Evolutionary conservation across 2,113 vertebrate genomes (phyloP).

Genomic region (Onychostruthus taczanowskii): DNA sequence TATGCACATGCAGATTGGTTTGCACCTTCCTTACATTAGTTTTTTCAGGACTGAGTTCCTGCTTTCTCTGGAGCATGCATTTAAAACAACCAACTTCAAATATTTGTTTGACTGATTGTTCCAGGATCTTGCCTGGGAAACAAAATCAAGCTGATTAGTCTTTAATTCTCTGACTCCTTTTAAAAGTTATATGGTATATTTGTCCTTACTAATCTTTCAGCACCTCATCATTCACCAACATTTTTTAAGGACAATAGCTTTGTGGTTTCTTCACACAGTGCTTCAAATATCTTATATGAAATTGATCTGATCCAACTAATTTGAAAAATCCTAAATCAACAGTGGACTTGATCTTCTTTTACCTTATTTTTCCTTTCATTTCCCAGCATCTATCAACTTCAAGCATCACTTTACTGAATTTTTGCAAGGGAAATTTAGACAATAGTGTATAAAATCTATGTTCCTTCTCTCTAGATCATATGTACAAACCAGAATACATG

Average conservation of each 20-base stretch:
- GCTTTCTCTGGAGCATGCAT: not conserved
- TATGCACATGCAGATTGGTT: rapidly evolving
- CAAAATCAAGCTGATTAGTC: not conserved
- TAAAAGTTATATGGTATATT: not conserved
- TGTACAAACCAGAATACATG: not conserved
- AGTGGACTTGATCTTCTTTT: not conserved
- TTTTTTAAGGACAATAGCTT: not conserved
- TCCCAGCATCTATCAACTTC: not conserved
- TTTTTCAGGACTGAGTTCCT: not conserved
- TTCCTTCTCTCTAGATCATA: not conserved
- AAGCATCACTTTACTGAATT: not conserved
- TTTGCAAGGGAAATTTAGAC: not conserved
- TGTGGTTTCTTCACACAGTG: not conserved
- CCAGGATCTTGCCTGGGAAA: not conserved
- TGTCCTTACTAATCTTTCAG: not conserved
- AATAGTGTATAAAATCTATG: not conserved
- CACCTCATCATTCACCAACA: not conserved
- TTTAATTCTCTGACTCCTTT: not conserved
- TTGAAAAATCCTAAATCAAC: not conserved
- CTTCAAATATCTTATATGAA: not conserved
- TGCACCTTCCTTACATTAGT: not conserved
- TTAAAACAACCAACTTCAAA: not conserved
- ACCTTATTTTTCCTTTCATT: not conserved
- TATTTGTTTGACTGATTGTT: not conserved
- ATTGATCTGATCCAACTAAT: not conserved